phyloP scores from a whole-genome alignment of 2,888 invertebrate species.

The Amphimallon solstitiale region DNA sequence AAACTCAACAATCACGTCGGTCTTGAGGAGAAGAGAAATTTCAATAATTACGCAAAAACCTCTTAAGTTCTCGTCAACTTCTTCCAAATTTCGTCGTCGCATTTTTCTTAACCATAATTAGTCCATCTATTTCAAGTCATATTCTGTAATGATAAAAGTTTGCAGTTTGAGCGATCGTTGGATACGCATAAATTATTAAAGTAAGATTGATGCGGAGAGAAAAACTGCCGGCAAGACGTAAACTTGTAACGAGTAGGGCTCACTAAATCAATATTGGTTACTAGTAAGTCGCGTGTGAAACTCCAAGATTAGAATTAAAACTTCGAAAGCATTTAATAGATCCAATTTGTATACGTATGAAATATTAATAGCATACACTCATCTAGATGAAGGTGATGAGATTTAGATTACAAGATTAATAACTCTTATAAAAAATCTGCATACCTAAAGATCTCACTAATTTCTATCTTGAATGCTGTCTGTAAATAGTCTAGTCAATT shows the following conservation, averaged over 20 bases:
- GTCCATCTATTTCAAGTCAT: constrained; percentile 37
- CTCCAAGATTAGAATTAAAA: constrained; percentile 1
- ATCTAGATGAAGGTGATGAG: too few species aligned
- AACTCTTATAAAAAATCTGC: too few species aligned
- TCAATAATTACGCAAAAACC: constrained; percentile 1
- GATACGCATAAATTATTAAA: constrained; percentile 53
- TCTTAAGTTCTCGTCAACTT: constrained; percentile 2
- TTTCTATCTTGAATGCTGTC: too few species aligned
- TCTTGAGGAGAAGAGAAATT: constrained; percentile 1
- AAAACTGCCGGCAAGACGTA: constrained; percentile 33
- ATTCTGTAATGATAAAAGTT: constrained; percentile 52
- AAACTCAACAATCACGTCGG: neutral
- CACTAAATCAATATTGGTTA: constrained; percentile 29
- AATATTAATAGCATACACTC: neutral
- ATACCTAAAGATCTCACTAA: too few species aligned
- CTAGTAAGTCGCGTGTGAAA: constrained; percentile 15
- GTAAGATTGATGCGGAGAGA: constrained; percentile 53
- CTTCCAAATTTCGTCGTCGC: constrained; percentile 41
- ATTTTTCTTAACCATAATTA: constrained; percentile 49
- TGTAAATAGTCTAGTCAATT: too few species aligned
- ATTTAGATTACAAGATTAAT: too few species aligned
- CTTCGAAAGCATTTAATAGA: neutral
- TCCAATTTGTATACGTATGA: neutral
- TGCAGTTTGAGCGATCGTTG: constrained; percentile 46
- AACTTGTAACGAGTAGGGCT: constrained; percentile 20